Base-by-base conservation (phyloP, 2,888 invertebrate genomes). In the Brenthis hecate region DNA sequence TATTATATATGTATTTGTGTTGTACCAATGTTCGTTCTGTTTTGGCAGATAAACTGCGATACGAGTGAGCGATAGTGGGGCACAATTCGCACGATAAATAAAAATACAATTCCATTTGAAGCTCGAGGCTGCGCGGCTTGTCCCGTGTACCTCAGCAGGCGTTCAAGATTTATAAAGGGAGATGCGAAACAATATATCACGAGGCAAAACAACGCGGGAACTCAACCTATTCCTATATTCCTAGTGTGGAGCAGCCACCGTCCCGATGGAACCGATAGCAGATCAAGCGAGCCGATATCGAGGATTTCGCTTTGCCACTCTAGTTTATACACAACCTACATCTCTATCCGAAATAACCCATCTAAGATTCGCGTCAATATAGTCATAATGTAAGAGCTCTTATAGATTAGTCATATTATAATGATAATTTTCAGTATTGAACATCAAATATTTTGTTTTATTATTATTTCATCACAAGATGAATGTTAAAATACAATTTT, bases 81-180 rank as follows among this genome's bases (percentile, higher is more conserved):
- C 81, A 83, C 89, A 86, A 87, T 91, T 92, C 90, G 89, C 89
- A 91, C 91, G 90, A 92, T 92, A 92, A 92, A 92, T 92, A 92
- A 92, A 92, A 92, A 92, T 87, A 92, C 91, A 91, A 92, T 92
- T 91, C 92, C 90, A 91, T 91, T 91, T 90, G 90, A 91, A 87
- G 89, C 89, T 82, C 83, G 84, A 82, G 81, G 87, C 84, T 87
- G 89, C 83, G 86, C 88, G 87, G 86, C 87, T 85, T 83, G 90
- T 88, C 88, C 83, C 92, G 88, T 92, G 92, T 92, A 91, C 92
- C 92, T 91, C 92, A 92, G 92, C 92, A 89, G 92, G 92, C 91
- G 90, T 85, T 87, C 91, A 87, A 90, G 92, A 92, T 92, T 92
- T 92, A 92, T 92, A 90, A 84, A 87, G 84, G 83, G 87, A 90